phyloP scores from a whole-genome alignment of 2,888 invertebrate species.

The Dendrolimus pini region DNA sequence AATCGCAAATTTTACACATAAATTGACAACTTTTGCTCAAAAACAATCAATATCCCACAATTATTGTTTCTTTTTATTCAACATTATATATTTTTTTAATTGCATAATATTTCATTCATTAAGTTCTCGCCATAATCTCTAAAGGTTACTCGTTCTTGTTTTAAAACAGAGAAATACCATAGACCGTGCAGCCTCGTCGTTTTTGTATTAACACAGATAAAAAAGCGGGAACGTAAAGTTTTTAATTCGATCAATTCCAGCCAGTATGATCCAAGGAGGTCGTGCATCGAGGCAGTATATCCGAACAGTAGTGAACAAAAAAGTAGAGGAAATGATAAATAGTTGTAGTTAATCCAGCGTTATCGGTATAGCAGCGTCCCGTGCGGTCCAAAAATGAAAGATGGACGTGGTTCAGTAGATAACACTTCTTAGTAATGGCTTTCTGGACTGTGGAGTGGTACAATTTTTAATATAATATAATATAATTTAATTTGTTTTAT shows the following conservation, averaged over 20 bases:
- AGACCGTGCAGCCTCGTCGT: no score
- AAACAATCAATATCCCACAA: no score
- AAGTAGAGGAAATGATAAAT: conserved; percentile 68
- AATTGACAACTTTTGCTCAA: no score
- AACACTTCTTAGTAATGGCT: conserved; percentile 66
- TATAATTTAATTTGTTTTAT: background rate
- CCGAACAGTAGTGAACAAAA: conserved; percentile 65
- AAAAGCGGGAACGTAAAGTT: conserved; percentile 6
- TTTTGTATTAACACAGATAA: no score
- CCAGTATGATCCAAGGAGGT: conserved; percentile 36
- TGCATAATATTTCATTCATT: no score
- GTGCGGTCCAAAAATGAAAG: conserved; percentile 74
- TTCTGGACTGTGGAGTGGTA: conserved; percentile 39
- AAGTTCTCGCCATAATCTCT: no score
- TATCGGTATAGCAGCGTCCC: conserved; percentile 63
- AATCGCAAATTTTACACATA: no score
- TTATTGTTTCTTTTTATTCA: no score
- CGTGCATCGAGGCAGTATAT: conserved; percentile 24
- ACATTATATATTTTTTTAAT: no score
- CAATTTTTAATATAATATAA: conserved; percentile 1
- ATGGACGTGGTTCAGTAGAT: conserved; percentile 56
- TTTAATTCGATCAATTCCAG: conserved; percentile 21
- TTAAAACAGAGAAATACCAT: no score
- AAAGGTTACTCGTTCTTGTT: no score
- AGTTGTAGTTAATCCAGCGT: conserved; percentile 70